These are phyloP conservation scores for Hymenochirus boettgeri DNA, from an alignment of 2,113 vertebrate species.

Conservation along the genomic window DNA sequence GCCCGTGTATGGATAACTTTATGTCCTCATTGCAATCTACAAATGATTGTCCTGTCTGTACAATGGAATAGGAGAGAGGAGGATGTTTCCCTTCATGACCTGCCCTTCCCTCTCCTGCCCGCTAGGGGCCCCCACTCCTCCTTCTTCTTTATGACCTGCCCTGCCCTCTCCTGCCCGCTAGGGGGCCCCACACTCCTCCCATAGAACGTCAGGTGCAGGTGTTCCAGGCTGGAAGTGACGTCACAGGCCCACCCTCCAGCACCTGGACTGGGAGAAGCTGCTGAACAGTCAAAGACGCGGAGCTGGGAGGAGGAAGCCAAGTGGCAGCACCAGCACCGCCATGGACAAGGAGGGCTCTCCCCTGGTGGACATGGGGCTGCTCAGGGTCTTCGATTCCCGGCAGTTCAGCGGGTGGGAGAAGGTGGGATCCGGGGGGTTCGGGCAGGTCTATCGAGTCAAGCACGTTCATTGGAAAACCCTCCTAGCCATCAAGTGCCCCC, in stretches of 20 bases:
- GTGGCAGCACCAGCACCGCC: not conserved
- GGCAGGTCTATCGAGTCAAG: constrained; percentile 95
- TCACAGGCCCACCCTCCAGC: constrained; percentile 55
- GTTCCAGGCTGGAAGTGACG: constrained; percentile 64
- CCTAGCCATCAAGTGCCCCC: constrained; percentile 95
- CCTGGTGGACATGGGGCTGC: constrained; percentile 80
- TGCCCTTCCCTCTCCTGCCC: no score
- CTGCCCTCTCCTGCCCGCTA: not conserved
- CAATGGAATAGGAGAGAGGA: no score
- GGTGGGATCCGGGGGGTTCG: constrained; percentile 90
- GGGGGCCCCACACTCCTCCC: not conserved
- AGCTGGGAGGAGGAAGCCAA: constrained; percentile 43
- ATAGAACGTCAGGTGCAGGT: not conserved
- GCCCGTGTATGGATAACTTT: no score
- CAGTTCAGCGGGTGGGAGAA: constrained; percentile 93
- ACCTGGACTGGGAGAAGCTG: constrained; percentile 67
- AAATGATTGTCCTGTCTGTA: no score
- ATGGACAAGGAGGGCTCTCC: constrained; percentile 76
- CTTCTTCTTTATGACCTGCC: no score
- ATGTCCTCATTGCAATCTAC: no score
- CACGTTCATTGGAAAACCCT: constrained; percentile 96
- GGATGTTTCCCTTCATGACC: no score
- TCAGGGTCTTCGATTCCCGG: constrained; percentile 80
- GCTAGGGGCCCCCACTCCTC: no score
- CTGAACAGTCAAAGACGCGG: not conserved